Evolutionary conservation across 2,888 invertebrate genomes (phyloP), one percentile per base, ranked within the genome.

Genomic region (Onchidella celtica): DNA sequence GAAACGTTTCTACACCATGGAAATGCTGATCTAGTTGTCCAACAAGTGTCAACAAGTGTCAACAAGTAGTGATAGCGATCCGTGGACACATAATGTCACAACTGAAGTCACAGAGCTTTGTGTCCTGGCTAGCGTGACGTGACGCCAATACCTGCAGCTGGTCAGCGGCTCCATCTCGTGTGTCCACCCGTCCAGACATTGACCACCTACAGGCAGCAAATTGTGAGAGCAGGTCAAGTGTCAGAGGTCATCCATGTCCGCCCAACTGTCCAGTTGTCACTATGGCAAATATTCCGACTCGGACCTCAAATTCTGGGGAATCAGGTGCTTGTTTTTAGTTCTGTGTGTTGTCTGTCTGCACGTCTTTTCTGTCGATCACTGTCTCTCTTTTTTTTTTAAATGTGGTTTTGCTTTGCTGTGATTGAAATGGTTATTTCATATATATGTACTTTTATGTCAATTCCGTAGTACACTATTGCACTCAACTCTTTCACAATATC

Each of bases 281-380:
- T 79, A 70, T 40, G 78, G 78, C 24, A 79, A 61, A 47, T 70
- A 27, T n/a, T 21, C 78, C 3, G 78, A 79, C 3, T 27, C 59
- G n/a, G 78, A 79, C 29, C 70, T 79, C 70, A 79, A 70, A n/a
- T 61, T 79, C 38, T 79, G 78, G 78, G 78, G 78, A 6, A 59
- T 79, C 68, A 79, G 78, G 78, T 79, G 65, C 36, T 24, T 21
- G 3, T 11, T 1, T 59, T 17, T 59, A 3, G 21, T 17, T n/a
- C 21, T 59, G 4, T 59, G 3, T 21, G 59, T 36, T 68, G 32
- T 68, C 68, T 34, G 36, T 68, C 1, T 34, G 32, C 38, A 11
- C 24, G 32, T 34, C 24, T 38, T 4, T 69, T 11, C 38, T 34
- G 21, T 14, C n/a, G 17, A 1, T 69, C 40, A 38, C 21, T n/a